Percentiles rank a stretch among this genome's conserved stretches.
Conservation (phyloP, 2,888 invertebrate species). For the Cremastinae sp. region DNA sequence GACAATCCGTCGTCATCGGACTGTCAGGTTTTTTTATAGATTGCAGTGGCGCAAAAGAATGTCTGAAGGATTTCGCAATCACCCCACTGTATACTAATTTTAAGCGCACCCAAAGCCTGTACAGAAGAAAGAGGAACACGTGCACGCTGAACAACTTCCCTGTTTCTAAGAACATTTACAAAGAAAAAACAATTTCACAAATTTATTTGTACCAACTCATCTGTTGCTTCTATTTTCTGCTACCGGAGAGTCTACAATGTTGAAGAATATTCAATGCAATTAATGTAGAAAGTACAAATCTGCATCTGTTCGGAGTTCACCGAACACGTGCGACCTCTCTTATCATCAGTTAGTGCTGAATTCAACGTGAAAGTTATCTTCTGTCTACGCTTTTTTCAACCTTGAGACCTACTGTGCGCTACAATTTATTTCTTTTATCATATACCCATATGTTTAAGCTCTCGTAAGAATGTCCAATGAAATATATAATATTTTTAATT, state of each 20-base stretch:
- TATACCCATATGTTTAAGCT: neutral
- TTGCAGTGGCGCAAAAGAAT: slow-evolving; percentile 66
- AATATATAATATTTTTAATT: too few relatives aligned
- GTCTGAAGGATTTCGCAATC: slow-evolving; percentile 71
- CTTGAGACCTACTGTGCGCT: slow-evolving; percentile 41
- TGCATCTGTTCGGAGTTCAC: slow-evolving; percentile 58
- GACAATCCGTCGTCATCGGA: slow-evolving; percentile 51
- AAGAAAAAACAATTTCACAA: neutral
- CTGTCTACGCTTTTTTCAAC: slow-evolving; percentile 35
- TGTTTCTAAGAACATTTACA: slow-evolving; percentile 18
- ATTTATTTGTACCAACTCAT: neutral
- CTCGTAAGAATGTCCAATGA: too few relatives aligned
- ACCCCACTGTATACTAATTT: slow-evolving; percentile 72
- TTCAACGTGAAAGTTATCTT: slow-evolving; percentile 53
- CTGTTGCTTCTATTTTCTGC: neutral
- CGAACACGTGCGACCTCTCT: slow-evolving; percentile 61
- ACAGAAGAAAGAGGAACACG: slow-evolving; percentile 56
- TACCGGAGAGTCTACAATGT: neutral
- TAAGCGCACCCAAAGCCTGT: slow-evolving; percentile 70
- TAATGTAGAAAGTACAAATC: slow-evolving; percentile 21
- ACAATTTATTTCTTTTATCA: slow-evolving; percentile 11
- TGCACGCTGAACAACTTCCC: slow-evolving; percentile 29
- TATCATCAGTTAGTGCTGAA: slow-evolving; percentile 57
- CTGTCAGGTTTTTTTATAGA: slow-evolving; percentile 71
- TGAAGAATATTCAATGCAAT: neutral